Evolutionary conservation across 2,888 invertebrate species (phyloP).

Genomic region (Acronicta alni): DNA sequence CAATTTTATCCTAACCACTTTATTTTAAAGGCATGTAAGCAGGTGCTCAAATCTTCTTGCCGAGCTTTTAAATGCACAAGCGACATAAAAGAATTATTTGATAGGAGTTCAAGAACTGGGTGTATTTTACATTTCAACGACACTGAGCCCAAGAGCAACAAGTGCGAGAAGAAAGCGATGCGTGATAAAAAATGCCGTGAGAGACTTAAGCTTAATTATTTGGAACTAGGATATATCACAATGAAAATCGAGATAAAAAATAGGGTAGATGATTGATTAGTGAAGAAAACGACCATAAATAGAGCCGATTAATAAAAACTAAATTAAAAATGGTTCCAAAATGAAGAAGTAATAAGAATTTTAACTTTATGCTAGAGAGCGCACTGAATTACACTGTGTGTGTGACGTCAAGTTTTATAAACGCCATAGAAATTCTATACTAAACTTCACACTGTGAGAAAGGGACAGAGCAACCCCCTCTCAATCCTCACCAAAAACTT

Average conservation of each 20-base stretch:
- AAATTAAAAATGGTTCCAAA: no score
- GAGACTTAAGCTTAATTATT: background rate
- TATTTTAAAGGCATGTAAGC: slow-evolving; percentile 18
- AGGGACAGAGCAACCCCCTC: no score
- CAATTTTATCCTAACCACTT: background rate
- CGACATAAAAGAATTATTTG: slow-evolving; percentile 1
- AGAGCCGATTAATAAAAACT: no score
- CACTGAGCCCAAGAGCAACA: background rate
- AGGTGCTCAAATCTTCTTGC: slow-evolving; percentile 1
- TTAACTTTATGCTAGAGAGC: no score
- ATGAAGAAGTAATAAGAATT: no score
- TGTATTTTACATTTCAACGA: background rate
- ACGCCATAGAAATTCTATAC: no score
- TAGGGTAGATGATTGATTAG: no score
- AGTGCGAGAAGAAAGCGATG: background rate
- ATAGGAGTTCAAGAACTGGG: background rate
- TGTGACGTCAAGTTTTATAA: no score
- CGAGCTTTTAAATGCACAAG: background rate
- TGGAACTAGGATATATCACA: background rate
- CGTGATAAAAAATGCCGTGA: background rate
- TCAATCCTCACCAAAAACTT: no score
- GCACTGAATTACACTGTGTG: no score
- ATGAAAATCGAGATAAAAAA: background rate
- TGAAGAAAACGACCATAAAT: no score
- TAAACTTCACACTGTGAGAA: no score